phyloP scores from a whole-genome alignment of 2,797 vertebrate genomes.

The Diglossa cyanea region DNA sequence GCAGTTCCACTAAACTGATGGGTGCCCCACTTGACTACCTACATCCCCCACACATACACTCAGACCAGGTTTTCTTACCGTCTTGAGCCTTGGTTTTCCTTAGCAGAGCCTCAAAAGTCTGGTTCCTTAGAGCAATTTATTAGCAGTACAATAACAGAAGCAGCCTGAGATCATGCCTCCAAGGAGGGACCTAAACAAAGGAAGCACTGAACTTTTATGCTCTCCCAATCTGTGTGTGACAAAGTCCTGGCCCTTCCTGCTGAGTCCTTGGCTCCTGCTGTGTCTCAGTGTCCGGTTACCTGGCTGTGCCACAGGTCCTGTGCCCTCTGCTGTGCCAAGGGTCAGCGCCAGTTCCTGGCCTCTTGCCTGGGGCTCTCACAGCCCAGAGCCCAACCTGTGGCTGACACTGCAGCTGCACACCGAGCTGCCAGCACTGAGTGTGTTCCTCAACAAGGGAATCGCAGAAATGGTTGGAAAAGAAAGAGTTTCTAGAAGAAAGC shows the following conservation, averaged over 20 bases:
- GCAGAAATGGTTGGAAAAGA: not conserved
- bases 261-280: not conserved
- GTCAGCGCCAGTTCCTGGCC: not conserved
- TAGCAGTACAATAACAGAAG: not conserved
- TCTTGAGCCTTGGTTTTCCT: not conserved
- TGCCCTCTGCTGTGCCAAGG: not conserved
- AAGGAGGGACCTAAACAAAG: not conserved
- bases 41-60: accelerated
- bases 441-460: not conserved
- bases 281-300: not conserved
- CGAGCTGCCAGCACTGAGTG: not conserved
- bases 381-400: not conserved
- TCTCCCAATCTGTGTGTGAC: not conserved
- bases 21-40: not conserved
- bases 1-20: not conserved
- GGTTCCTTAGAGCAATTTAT: not conserved
- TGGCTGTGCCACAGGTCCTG: not conserved
- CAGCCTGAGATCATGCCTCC: not conserved
- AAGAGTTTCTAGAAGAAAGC: not conserved
- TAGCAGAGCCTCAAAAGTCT: not conserved
- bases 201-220: not conserved
- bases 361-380: not conserved
- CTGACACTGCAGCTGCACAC: not conserved
- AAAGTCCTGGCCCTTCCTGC: not conserved
- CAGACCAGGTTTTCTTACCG: not conserved